A percentile compares a stretch with the other conserved stretches of the same genome.
phyloP scores from a whole-genome alignment of 2,797 vertebrate genomes.

The Sarcoramphus papa region DNA sequence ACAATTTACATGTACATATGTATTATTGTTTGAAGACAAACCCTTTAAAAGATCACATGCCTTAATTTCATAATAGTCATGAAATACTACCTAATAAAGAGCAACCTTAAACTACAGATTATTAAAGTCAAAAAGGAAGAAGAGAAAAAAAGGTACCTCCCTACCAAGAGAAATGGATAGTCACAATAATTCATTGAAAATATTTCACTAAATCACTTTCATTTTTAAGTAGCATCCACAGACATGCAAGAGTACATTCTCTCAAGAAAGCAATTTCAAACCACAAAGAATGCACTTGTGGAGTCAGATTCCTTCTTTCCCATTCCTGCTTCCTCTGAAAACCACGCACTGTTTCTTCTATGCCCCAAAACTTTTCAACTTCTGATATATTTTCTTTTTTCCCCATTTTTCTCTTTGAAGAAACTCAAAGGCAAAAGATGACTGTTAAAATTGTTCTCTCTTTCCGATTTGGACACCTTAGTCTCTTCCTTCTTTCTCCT shows the following conservation, averaged over 20 bases:
- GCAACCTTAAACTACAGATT: not conserved
- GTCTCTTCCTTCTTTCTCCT: not conserved
- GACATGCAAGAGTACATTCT: not conserved
- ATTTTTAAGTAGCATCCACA: not conserved
- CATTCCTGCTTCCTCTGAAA: not conserved
- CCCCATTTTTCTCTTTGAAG: not conserved
- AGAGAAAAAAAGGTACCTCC: not conserved
- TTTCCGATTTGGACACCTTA: not conserved
- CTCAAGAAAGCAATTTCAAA: not conserved
- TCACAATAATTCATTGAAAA: not conserved
- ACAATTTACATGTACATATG: not conserved
- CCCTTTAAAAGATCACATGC: not conserved
- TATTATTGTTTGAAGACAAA: not conserved
- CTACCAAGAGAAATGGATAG: not conserved
- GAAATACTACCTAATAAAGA: too few relatives aligned
- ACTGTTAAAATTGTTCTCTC: not conserved
- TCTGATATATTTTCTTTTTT: not conserved
- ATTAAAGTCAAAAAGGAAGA: not conserved
- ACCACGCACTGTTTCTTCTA: not conserved
- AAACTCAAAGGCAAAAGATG: not conserved
- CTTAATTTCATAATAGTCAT: too few relatives aligned
- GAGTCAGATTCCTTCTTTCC: not conserved
- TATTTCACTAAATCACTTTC: not conserved
- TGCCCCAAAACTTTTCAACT: not conserved
- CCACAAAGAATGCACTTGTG: not conserved